Conservation (phyloP, 2,797 vertebrate species). For the Telmatherina bonti region DNA sequence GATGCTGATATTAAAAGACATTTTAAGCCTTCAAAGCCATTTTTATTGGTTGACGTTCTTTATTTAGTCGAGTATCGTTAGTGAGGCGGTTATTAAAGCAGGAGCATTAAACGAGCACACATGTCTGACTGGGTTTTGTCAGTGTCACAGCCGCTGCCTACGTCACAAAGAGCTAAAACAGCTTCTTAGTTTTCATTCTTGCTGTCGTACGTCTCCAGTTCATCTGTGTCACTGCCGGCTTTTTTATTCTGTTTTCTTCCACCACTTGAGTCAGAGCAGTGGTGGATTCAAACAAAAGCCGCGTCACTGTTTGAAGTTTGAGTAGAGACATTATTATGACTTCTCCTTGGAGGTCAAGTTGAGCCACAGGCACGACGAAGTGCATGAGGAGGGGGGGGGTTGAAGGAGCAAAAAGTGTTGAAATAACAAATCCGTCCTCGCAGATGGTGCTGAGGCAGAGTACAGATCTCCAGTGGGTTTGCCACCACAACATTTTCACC, state of each 20-base stretch:
- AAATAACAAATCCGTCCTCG: slow-evolving; percentile 68
- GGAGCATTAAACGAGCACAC: slow-evolving; percentile 52
- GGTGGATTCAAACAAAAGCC: slow-evolving; percentile 71
- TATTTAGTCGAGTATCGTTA: slow-evolving; percentile 10
- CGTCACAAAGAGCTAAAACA: slow-evolving; percentile 61
- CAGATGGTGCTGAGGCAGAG: slow-evolving; percentile 56
- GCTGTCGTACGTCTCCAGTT: slow-evolving; percentile 69
- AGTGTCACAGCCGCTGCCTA: slow-evolving; percentile 60
- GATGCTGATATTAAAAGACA: background rate
- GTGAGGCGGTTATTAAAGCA: slow-evolving; percentile 27
- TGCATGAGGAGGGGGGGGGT: slow-evolving; percentile 43
- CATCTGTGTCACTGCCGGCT: slow-evolving; percentile 64
- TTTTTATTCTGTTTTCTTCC: slow-evolving; percentile 27
- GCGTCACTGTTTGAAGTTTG: slow-evolving; percentile 75
- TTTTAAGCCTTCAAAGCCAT: slow-evolving; percentile 1
- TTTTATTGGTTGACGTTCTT: slow-evolving; percentile 5
- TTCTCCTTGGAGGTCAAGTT: slow-evolving; percentile 77
- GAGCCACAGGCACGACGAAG: slow-evolving; percentile 75
- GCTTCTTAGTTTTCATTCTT: slow-evolving; percentile 74
- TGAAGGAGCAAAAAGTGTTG: slow-evolving; percentile 69
- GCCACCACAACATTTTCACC: slow-evolving; percentile 35
- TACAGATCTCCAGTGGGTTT: slow-evolving; percentile 38
- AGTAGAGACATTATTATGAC: slow-evolving; percentile 77
- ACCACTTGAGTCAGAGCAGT: slow-evolving; percentile 60
- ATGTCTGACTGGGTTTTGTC: slow-evolving; percentile 60